Percentiles rank a stretch among this genome's conserved stretches.
These are phyloP conservation scores for Dolichallabes microphthalmus DNA, from an alignment of 2,113 vertebrate genomes.

Conservation along the genomic window DNA sequence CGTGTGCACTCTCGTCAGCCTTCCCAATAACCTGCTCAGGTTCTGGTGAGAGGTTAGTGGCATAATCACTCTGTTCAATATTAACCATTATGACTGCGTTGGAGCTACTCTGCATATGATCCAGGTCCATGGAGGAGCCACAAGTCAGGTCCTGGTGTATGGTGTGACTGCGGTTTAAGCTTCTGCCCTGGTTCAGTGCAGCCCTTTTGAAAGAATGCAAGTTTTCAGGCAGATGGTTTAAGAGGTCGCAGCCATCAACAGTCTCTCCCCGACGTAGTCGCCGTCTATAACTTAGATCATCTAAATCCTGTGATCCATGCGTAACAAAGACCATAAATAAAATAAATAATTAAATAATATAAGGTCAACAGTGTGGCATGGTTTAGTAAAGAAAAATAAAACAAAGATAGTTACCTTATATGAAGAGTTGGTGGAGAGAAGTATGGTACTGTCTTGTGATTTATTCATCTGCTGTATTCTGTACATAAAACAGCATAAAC, in stretches of 20 bases:
- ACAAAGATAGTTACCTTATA: neutral
- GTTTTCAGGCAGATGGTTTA: neutral
- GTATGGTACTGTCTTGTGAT: neutral
- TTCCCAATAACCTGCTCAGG: constrained; percentile 31
- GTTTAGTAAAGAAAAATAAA: neutral
- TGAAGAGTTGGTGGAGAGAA: neutral
- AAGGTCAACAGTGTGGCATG: neutral
- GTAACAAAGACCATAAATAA: neutral
- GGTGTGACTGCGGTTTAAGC: constrained; percentile 75
- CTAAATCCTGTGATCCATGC: constrained; percentile 45
- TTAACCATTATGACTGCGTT: neutral
- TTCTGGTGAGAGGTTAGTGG: neutral
- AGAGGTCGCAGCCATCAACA: constrained; percentile 60
- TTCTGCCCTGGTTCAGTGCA: constrained; percentile 45
- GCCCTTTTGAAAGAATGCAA: neutral
- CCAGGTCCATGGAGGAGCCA: neutral
- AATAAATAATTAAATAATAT: neutral
- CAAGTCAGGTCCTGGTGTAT: constrained; percentile 48
- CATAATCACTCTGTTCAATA: neutral
- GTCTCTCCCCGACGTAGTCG: constrained; percentile 67
- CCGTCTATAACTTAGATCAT: constrained; percentile 65
- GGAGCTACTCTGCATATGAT: neutral
- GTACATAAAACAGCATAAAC: neutral
- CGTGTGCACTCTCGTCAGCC: neutral
- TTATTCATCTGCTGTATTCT: constrained; percentile 28